phyloP scores from a whole-genome alignment of 2,888 invertebrate species.

The Nymphalis polychloros region DNA sequence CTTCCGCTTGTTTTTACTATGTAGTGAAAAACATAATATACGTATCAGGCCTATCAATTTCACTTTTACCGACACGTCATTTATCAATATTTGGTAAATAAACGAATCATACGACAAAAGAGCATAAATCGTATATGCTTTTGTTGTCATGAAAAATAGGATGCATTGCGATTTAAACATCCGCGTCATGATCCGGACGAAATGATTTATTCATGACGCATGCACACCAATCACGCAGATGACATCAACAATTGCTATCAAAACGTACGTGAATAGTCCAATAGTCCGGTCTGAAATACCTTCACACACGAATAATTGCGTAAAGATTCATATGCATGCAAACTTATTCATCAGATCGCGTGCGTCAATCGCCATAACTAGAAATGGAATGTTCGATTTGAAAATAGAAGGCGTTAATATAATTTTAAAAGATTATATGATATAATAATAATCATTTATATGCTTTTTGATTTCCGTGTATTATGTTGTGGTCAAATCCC shows the following conservation, averaged over 20 bases:
- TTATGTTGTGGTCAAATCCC: too few relatives aligned
- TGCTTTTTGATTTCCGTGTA: too few relatives aligned
- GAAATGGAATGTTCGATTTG: neutral
- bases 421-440: too few relatives aligned
- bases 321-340: slow-evolving; percentile 18
- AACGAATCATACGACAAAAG: slow-evolving; percentile 14
- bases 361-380: slow-evolving; percentile 10
- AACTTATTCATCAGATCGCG: slow-evolving; percentile 7
- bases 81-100: slow-evolving; percentile 9
- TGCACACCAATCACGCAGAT: slow-evolving; percentile 35
- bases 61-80: neutral
- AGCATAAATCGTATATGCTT: slow-evolving; percentile 24
- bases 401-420: too few relatives aligned
- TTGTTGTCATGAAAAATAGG: slow-evolving; percentile 18
- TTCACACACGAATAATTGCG: slow-evolving; percentile 9
- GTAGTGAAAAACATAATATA: neutral
- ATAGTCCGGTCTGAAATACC: slow-evolving; percentile 17
- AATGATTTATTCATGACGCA: slow-evolving; percentile 39
- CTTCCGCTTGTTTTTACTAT: too few relatives aligned
- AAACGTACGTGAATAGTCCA: slow-evolving; percentile 20
- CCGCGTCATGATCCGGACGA: slow-evolving; percentile 18
- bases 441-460: too few relatives aligned
- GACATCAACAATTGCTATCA: slow-evolving; percentile 37
- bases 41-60: neutral
- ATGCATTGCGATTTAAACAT: slow-evolving; percentile 24